Evolutionary conservation across 2,888 invertebrate species (phyloP).

Genomic region (Cryptocephalus moraei): DNA sequence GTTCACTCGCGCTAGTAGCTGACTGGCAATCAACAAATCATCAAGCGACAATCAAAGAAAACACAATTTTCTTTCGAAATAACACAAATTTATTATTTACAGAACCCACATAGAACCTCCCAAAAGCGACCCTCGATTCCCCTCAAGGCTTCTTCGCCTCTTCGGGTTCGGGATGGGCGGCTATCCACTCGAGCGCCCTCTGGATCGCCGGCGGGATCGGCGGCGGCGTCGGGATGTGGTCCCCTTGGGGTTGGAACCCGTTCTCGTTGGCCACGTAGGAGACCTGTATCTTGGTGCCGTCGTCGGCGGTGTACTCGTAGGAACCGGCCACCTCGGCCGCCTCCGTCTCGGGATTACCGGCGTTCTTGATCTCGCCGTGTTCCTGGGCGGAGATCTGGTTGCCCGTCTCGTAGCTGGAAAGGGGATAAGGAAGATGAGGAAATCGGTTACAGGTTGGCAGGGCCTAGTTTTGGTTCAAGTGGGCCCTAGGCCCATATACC

Average conservation of each 20-base stretch:
- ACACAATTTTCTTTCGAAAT: no score
- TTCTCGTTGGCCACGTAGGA: constrained; percentile 60
- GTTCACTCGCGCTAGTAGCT: no score
- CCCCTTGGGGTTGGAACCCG: constrained; percentile 60
- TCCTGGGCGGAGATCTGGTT: constrained; percentile 50
- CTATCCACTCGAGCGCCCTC: constrained; percentile 45
- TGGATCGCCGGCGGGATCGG: constrained; percentile 68
- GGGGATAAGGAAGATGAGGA: no score
- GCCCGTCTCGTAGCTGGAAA: constrained; percentile 44
- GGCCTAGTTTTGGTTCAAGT: no score
- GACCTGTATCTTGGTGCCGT: constrained; percentile 27
- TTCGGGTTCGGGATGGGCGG: constrained; percentile 13
- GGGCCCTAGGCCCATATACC: no score
- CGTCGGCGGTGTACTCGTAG: constrained; percentile 19
- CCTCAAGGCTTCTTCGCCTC: background rate
- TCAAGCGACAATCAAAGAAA: no score
- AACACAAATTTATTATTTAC: no score
- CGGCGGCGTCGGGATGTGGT: constrained; percentile 71
- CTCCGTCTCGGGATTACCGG: constrained; percentile 33
- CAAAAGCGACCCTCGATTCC: background rate
- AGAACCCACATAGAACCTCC: no score
- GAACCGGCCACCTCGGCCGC: constrained; percentile 22
- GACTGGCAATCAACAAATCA: no score
- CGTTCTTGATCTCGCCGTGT: constrained; percentile 47
- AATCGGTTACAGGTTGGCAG: no score